These are phyloP conservation scores for Echinometra lucunter DNA, from an alignment of 53 echinoderm and acorn worm genomes.

Conservation along the genomic window DNA sequence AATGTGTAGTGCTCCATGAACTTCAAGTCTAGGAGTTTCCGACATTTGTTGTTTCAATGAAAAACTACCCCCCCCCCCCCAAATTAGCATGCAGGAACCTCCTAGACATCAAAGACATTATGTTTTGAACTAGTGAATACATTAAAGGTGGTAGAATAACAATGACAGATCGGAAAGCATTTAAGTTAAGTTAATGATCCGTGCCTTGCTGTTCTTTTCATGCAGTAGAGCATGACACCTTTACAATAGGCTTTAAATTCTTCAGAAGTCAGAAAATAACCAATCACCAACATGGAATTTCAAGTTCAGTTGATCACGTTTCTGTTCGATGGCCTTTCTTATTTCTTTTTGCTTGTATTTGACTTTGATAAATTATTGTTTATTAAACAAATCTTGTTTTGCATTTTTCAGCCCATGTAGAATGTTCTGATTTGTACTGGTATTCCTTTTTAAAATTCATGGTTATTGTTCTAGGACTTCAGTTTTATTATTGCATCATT, in stretches of 20 bases:
- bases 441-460: too few relatives aligned
- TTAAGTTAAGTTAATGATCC: constrained; percentile 25
- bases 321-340: not conserved
- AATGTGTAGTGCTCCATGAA: not conserved
- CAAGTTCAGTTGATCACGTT: not conserved
- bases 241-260: not conserved
- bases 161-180: not conserved
- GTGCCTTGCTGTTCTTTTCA: not conserved
- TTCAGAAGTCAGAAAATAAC: not conserved
- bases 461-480: too few relatives aligned
- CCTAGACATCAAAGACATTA: not conserved
- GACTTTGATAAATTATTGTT: not conserved
- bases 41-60: not conserved
- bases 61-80: constrained; percentile 34
- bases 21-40: not conserved
- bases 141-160: not conserved
- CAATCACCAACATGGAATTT: not conserved
- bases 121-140: not conserved
- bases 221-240: constrained; percentile 5
- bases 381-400: too few relatives aligned
- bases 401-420: too few relatives aligned
- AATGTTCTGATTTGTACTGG: too few relatives aligned
- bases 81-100: not conserved
- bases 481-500: too few relatives aligned
- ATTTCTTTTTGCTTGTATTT: not conserved